phyloP scores from a whole-genome alignment of 2,888 invertebrate genomes.

The Monochamus alternatus region DNA sequence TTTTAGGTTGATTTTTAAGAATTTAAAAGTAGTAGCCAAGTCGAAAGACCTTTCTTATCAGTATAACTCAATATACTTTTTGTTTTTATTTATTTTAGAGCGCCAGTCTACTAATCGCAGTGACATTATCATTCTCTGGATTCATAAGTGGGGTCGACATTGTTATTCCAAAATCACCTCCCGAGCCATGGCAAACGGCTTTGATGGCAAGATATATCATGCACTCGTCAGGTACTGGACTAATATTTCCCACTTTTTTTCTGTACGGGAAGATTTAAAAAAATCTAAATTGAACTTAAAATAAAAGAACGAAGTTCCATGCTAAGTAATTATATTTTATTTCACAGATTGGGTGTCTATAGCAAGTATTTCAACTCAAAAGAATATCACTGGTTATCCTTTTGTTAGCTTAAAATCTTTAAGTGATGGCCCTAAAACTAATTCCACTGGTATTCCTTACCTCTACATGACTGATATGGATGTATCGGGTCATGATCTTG shows the following conservation, averaged over 20 bases:
- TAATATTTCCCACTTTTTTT: neutral
- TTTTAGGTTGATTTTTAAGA: too few species aligned
- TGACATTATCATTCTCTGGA: constrained; percentile 7
- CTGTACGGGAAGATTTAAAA: neutral
- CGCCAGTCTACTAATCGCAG: neutral
- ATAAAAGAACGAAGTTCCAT: neutral
- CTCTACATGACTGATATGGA: constrained; percentile 83
- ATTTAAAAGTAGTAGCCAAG: too few species aligned
- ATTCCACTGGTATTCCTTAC: constrained; percentile 83
- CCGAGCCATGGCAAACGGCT: constrained; percentile 76
- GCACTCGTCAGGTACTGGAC: constrained; percentile 77
- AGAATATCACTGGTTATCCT: constrained; percentile 77
- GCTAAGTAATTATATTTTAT: constrained; percentile 3
- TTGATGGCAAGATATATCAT: constrained; percentile 83
- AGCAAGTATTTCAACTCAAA: constrained; percentile 79
- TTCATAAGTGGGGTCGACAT: constrained; percentile 3
- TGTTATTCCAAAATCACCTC: constrained; percentile 68
- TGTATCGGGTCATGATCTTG: constrained; percentile 78
- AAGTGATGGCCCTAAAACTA: constrained; percentile 79
- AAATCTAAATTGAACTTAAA: too few species aligned
- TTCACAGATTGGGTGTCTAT: constrained; percentile 81
- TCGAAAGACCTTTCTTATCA: neutral
- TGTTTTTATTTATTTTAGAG: constrained; percentile 19
- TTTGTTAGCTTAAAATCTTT: constrained; percentile 81
- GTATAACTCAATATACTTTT: neutral